Conservation (phyloP, 2,888 invertebrate species). For the Macaria notata region DNA sequence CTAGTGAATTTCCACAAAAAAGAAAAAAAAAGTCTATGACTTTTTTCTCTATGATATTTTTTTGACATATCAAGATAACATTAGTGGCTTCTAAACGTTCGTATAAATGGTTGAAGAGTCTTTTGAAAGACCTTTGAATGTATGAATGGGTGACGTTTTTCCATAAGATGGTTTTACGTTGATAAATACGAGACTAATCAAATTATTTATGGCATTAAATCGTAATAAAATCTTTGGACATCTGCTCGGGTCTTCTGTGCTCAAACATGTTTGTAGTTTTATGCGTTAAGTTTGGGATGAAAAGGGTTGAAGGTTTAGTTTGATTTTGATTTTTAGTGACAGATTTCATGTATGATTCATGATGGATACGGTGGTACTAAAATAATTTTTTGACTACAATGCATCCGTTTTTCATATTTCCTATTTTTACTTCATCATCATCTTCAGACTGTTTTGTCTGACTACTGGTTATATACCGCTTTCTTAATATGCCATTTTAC, state of each 20-base stretch:
- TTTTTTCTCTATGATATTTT: conserved; percentile 51
- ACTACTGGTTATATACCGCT: no score
- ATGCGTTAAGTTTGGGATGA: conserved; percentile 1
- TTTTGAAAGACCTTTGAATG: conserved; percentile 41
- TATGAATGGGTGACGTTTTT: conserved; percentile 75
- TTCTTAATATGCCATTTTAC: no score
- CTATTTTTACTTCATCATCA: no score
- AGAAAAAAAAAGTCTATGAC: conserved; percentile 13
- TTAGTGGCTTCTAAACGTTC: conserved; percentile 80
- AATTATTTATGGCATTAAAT: conserved; percentile 81
- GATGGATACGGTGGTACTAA: no score
- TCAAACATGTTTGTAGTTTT: conserved; percentile 1
- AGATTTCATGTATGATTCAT: neutral
- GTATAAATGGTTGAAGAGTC: conserved; percentile 50
- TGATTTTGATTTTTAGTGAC: neutral
- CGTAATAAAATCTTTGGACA: conserved; percentile 67
- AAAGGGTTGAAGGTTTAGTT: conserved; percentile 5
- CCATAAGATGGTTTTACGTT: conserved; percentile 74
- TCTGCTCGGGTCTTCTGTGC: conserved; percentile 51
- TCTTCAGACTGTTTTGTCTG: no score
- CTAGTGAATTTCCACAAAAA: conserved; percentile 1
- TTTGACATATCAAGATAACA: conserved; percentile 74
- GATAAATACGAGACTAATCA: conserved; percentile 81
- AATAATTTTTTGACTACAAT: no score
- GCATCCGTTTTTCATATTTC: no score